These are phyloP conservation scores for Yponomeuta cagnagella DNA, from an alignment of 2,888 invertebrate genomes.

Conservation along the genomic window DNA sequence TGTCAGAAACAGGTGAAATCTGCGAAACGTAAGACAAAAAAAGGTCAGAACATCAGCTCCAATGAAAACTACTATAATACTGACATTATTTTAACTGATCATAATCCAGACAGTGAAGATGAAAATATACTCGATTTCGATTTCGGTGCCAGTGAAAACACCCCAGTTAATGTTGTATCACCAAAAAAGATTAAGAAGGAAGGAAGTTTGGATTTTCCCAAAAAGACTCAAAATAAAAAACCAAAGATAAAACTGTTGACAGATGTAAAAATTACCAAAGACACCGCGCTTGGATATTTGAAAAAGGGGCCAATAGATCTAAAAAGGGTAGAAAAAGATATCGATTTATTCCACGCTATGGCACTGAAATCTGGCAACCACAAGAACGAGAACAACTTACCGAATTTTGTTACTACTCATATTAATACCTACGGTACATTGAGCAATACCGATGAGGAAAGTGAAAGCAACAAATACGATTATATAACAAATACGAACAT, in stretches of 20 bases:
- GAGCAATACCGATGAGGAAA: background rate
- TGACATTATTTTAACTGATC: background rate
- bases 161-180: background rate
- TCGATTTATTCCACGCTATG: background rate
- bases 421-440: slow-evolving; percentile 5
- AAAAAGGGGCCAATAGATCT: background rate
- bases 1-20: slow-evolving; percentile 13
- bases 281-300: background rate
- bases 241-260: slow-evolving; percentile 10
- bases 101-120: background rate
- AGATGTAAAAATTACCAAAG: slow-evolving; percentile 10
- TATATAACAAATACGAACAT: background rate
- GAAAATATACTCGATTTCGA: background rate
- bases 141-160: background rate
- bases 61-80: background rate
- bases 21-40: slow-evolving; percentile 6
- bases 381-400: background rate
- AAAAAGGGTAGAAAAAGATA: background rate
- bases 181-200: slow-evolving; percentile 5
- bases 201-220: background rate
- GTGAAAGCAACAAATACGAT: background rate
- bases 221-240: background rate
- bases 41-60: background rate
- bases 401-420: slow-evolving; percentile 2
- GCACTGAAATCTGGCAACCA: background rate